phyloP scores from a whole-genome alignment of 2,113 vertebrate genomes.

The Ptyas mucosa region DNA sequence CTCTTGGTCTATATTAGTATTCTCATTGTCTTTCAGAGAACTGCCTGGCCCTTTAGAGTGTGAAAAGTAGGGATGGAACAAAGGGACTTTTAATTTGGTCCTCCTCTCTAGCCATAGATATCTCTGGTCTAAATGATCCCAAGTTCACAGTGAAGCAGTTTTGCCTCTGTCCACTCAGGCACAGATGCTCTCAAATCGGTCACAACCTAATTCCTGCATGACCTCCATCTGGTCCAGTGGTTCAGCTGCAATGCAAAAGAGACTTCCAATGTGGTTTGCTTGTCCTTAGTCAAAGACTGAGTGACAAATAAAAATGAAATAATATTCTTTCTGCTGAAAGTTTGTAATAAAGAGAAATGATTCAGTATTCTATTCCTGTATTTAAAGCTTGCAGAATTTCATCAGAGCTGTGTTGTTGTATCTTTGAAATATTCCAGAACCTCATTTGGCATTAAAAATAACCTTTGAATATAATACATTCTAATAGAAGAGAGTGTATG shows the following conservation, averaged over 20 bases:
- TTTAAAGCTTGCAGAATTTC: slow-evolving; percentile 15
- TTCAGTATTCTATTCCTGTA: not conserved
- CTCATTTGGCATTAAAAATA: slow-evolving; percentile 9
- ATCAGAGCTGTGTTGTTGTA: slow-evolving; percentile 35
- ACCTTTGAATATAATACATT: not conserved
- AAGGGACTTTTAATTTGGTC: not conserved
- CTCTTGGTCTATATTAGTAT: not conserved
- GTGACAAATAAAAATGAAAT: not conserved
- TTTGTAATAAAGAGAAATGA: not conserved
- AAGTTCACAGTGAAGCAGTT: slow-evolving; percentile 10
- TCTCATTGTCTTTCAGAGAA: not conserved
- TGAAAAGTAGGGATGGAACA: not conserved
- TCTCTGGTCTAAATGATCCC: slow-evolving; percentile 8
- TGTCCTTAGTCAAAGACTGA: not conserved
- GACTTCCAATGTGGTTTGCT: not conserved
- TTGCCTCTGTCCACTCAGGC: slow-evolving; percentile 11
- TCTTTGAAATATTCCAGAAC: slow-evolving; percentile 44
- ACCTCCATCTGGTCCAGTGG: not conserved
- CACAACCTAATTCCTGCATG: slow-evolving; percentile 18
- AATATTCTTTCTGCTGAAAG: slow-evolving; percentile 13
- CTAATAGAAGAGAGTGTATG: not conserved
- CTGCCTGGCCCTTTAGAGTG: not conserved
- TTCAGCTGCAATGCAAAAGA: not conserved
- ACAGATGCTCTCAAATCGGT: slow-evolving; percentile 4
- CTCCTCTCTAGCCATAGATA: not conserved